phyloP scores from a whole-genome alignment of 2,888 invertebrate genomes.

The Lycaena phlaeas region DNA sequence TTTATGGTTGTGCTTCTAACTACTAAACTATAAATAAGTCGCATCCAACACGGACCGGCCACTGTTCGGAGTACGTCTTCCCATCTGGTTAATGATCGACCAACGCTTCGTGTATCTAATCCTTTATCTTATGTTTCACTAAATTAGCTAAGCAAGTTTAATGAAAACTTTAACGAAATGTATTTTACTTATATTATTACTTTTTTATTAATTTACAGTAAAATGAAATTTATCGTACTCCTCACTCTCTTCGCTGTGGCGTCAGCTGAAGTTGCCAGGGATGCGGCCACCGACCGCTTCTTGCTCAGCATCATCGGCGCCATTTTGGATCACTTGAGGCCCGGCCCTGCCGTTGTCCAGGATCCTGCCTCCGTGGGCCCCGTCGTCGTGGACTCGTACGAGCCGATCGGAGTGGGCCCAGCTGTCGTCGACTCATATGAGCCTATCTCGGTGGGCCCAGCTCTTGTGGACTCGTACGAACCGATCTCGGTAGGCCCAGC shows the following conservation, averaged over 20 bases:
- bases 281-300: neutral
- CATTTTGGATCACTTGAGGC: conserved; percentile 1
- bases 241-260: conserved; percentile 10
- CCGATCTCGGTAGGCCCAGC: conserved; percentile 11
- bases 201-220: no score
- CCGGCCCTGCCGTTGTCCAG: conserved; percentile 17
- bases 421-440: conserved; percentile 9
- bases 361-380: conserved; percentile 13
- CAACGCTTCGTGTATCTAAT: no score
- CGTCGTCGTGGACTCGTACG: conserved; percentile 10
- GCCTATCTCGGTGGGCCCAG: conserved; percentile 13
- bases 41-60: no score
- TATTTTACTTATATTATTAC: no score
- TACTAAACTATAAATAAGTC: no score
- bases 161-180: no score
- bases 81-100: no score
- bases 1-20: no score
- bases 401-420: conserved; percentile 13
- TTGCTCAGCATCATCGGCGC: neutral
- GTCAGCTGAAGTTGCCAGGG: neutral
- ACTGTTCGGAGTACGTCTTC: no score
- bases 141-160: no score
- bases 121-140: no score
- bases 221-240: conserved; percentile 15
- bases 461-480: conserved; percentile 10